These are phyloP conservation scores for Characodon lateralis DNA, from an alignment of 2,797 vertebrate species.

Conservation along the genomic window DNA sequence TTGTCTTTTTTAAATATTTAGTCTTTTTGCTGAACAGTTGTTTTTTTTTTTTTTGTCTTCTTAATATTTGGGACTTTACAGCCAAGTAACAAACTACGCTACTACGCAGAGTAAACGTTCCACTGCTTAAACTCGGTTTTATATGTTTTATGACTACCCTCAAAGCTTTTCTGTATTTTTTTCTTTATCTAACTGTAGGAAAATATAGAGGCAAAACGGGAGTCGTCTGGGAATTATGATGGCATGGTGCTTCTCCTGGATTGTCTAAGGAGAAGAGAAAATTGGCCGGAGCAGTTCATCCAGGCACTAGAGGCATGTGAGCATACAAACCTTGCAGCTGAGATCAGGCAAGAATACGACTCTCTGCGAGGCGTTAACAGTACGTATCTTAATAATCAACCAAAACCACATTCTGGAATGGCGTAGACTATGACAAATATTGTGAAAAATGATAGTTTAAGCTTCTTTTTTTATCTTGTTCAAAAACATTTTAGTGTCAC, in stretches of 20 bases:
- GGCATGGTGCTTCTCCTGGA: slow-evolving; percentile 76
- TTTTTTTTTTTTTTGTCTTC: no score
- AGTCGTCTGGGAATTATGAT: slow-evolving; percentile 60
- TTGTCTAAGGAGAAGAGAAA: slow-evolving; percentile 75
- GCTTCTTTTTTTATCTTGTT: background rate
- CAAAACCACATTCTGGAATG: background rate
- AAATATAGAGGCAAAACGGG: slow-evolving; percentile 76
- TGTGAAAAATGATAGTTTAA: background rate
- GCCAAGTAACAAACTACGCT: no score
- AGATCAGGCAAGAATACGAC: slow-evolving; percentile 68
- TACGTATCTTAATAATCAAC: slow-evolving; percentile 49
- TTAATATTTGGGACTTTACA: no score
- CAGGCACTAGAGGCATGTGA: slow-evolving; percentile 66
- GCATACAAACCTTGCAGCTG: slow-evolving; percentile 47
- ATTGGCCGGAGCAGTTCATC: slow-evolving; percentile 81
- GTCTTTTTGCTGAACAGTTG: no score
- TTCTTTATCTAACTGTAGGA: slow-evolving; percentile 60
- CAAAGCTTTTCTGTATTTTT: background rate
- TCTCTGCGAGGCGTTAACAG: slow-evolving; percentile 54
- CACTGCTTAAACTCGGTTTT: no score
- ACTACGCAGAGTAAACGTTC: background rate
- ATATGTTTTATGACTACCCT: background rate
- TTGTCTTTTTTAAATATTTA: no score
- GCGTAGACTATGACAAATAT: background rate
- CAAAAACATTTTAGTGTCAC: background rate